These are phyloP conservation scores for Cylindroiulus punctatus DNA, from an alignment of 2,888 invertebrate genomes.

Conservation along the genomic window DNA sequence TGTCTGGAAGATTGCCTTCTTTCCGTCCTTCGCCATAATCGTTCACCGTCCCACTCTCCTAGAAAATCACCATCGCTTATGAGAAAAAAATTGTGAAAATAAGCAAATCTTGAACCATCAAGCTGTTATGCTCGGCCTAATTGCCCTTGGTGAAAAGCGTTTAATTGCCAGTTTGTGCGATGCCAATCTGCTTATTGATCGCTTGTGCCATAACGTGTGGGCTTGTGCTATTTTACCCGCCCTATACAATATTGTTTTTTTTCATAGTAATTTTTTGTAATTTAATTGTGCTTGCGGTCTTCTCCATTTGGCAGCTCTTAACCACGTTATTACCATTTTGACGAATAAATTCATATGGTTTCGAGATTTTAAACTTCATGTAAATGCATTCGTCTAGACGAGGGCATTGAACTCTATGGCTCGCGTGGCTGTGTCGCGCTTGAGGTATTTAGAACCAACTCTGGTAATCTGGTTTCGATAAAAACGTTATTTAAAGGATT, in stretches of 20 bases:
- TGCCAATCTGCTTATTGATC: conserved; percentile 25
- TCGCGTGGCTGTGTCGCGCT: background rate
- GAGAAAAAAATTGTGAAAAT: conserved; percentile 3
- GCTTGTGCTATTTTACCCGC: too few species aligned
- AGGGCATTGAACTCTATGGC: conserved; percentile 29
- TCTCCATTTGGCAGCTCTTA: background rate
- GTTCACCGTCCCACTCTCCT: background rate
- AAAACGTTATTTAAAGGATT: background rate
- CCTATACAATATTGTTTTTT: background rate
- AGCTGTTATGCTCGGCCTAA: background rate
- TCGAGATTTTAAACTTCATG: background rate
- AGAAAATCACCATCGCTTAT: background rate
- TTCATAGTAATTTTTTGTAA: background rate
- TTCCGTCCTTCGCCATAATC: background rate
- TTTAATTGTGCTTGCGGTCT: background rate
- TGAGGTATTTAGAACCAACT: background rate
- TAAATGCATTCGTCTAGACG: conserved; percentile 11
- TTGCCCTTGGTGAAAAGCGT: background rate
- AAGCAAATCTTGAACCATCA: background rate
- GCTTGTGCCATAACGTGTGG: background rate
- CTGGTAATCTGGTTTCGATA: background rate
- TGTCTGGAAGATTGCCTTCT: background rate
- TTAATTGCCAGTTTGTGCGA: background rate
- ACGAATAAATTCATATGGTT: background rate
- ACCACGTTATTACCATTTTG: background rate